Conservation (phyloP, 2,888 invertebrate genomes). For the Luffia ferchaultella region DNA sequence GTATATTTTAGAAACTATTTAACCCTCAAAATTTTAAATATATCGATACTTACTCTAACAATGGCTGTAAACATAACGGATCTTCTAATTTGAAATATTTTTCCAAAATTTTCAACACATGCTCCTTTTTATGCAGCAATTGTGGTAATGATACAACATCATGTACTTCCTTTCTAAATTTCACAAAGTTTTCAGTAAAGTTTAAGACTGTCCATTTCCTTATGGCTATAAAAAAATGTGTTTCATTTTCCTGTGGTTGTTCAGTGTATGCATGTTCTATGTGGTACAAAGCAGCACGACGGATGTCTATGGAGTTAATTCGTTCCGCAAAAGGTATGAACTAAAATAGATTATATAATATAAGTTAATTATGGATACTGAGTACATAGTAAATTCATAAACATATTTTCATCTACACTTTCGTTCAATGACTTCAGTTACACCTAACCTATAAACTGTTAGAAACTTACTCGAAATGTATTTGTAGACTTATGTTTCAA, state of each 20-base stretch:
- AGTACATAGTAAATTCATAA: conserved; percentile 5
- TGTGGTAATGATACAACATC: conserved; percentile 85
- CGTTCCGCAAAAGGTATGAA: conserved; percentile 89
- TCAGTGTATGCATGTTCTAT: conserved; percentile 80
- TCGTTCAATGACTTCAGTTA: conserved; percentile 5
- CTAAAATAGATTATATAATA: conserved; percentile 49
- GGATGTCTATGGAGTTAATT: conserved; percentile 83
- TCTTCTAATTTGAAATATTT: conserved; percentile 78
- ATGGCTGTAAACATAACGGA: conserved; percentile 77
- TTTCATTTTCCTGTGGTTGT: conserved; percentile 73
- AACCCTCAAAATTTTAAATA: conserved; percentile 7
- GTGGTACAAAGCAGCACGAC: conserved; percentile 83
- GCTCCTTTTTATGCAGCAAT: conserved; percentile 80
- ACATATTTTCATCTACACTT: conserved; percentile 6
- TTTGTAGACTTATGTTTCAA: conserved; percentile 77
- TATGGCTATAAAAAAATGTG: conserved; percentile 82
- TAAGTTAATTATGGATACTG: background rate
- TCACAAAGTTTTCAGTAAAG: conserved; percentile 81
- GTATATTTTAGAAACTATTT: too few species aligned
- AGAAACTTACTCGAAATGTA: conserved; percentile 74
- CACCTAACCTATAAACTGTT: conserved; percentile 11
- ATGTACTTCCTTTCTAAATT: conserved; percentile 78
- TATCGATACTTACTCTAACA: conserved; percentile 80
- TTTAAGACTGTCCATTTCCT: conserved; percentile 92
- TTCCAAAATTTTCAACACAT: conserved; percentile 75